Base-by-base conservation (phyloP, 2,888 invertebrate genomes). In the Portevinia maculata region DNA sequence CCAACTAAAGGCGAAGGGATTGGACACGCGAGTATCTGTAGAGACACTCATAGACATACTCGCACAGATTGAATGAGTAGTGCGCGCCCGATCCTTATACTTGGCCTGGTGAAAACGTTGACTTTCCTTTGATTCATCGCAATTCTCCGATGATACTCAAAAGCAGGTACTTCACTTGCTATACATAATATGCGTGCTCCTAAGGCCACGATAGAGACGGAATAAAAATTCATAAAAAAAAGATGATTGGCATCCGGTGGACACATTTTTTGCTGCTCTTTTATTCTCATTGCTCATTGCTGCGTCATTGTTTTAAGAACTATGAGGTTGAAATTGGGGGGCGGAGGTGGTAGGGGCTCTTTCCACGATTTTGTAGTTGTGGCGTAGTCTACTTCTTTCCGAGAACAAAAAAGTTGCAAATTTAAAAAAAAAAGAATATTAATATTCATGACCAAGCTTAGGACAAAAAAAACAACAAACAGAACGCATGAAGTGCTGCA, bases 361-460 rank as follows among this genome's bases (percentile, higher is more conserved):
- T 65, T 48, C 78, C 83, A 83, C 83, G 83, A 83, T 78, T 83
- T 83, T 17, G 71, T 73, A 76, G 71, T 70, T 78, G 39, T 48
- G 34, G 41, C 50, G 75, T 83, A 83, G 78, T 83, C 83, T 67
- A 83, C 83, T 76, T 83, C 76, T 81, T 83, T 83, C 83, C 65
- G 15, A 78, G 83, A 83, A 83, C 76, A 62, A 78, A 67, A 24
- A 24, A 24, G 19, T 55, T 55, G 78, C 71, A 65, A 83, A 76
- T 69, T 81, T 79, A 65, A 44, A 57, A 65, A 74, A 79, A 65
- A 44, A 57, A 65, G 69, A 79, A 85, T 86, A 86, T 87, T 87
- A 87, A 87, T 87, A 87, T 87, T 87, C 87, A 87, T 87, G 87
- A 87, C 86, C 85, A 85, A 86, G 76, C 86, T 76, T 67, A 70